phyloP scores from a whole-genome alignment of 30 jellyfish, hydroid and myxozoan genomes.

The Nemopilema nomurai region DNA sequence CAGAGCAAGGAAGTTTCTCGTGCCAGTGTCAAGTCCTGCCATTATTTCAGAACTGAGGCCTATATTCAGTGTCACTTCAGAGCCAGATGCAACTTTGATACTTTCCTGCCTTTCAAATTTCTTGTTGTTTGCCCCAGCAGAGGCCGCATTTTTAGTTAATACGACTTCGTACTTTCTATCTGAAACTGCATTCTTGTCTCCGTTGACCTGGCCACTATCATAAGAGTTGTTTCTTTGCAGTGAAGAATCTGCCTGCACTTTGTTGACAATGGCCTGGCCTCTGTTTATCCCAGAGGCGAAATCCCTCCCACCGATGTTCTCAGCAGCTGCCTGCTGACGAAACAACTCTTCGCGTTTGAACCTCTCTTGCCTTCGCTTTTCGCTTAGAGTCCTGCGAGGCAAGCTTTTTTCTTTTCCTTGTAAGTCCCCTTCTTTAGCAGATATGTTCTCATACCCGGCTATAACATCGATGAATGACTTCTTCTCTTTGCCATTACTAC shows the following conservation, averaged over 20 bases:
- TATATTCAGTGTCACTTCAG: constrained; percentile 57
- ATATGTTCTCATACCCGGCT: constrained; percentile 64
- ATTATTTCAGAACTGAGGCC: constrained; percentile 65
- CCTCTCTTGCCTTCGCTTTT: constrained; percentile 56
- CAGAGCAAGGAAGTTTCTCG: constrained; percentile 38
- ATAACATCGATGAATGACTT: constrained; percentile 66
- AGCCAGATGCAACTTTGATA: constrained; percentile 56
- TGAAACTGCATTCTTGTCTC: constrained; percentile 13
- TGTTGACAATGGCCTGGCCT: not conserved
- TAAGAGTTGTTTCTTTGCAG: not conserved
- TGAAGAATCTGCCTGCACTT: constrained; percentile 30
- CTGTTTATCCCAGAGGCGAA: constrained; percentile 32
- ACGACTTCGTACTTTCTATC: constrained; percentile 36
- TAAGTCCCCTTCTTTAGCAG: constrained; percentile 3
- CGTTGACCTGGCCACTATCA: not conserved
- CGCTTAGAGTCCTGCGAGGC: constrained; percentile 55
- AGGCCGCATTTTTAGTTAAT: constrained; percentile 18
- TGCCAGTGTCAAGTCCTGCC: constrained; percentile 68
- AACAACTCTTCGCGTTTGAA: constrained; percentile 40
- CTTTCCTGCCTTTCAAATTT: constrained; percentile 46
- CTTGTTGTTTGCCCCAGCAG: constrained; percentile 24
- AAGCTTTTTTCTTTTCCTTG: constrained; percentile 20
- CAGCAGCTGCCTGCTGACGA: constrained; percentile 62
- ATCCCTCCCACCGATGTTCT: constrained; percentile 26
- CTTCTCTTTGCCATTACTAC: constrained; percentile 62